A percentile compares a stretch with the other conserved stretches of the same genome.
Conservation (phyloP, 2,797 vertebrate species). For the Clarias pachynema region DNA sequence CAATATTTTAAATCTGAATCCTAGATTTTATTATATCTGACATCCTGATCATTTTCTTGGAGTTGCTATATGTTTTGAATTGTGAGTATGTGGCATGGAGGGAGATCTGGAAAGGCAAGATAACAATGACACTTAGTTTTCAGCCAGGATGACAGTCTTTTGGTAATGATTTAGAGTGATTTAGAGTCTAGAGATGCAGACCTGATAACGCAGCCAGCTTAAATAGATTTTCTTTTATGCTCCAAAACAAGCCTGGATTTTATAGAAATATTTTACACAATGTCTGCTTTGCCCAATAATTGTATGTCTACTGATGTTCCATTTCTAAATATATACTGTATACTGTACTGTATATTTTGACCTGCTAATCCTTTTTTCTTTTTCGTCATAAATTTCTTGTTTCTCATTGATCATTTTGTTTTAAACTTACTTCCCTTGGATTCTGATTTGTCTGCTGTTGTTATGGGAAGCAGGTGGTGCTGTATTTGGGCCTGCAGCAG, state of each 20-base stretch:
- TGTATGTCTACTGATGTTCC: background rate
- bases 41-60: background rate
- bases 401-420: background rate
- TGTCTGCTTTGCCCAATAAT: background rate
- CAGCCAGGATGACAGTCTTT: slow-evolving; percentile 13
- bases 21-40: slow-evolving; percentile 10
- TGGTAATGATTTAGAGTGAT: slow-evolving; percentile 4
- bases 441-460: slow-evolving; percentile 9
- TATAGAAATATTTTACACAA: background rate
- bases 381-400: background rate
- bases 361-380: background rate
- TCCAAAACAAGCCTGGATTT: background rate
- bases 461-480: slow-evolving; percentile 12
- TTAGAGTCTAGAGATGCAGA: slow-evolving; percentile 34
- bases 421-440: background rate
- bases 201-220: slow-evolving; percentile 11
- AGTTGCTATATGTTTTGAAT: background rate
- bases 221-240: background rate
- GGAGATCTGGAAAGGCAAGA: slow-evolving; percentile 35
- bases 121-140: slow-evolving; percentile 20
- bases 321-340: background rate
- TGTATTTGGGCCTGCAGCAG: background rate
- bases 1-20: background rate
- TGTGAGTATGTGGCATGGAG: slow-evolving; percentile 1
- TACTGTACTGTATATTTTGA: background rate